Percentiles rank a stretch among this genome's conserved stretches.
Evolutionary conservation across 2,888 invertebrate genomes (phyloP).

Genomic region (Saturnia pavonia): DNA sequence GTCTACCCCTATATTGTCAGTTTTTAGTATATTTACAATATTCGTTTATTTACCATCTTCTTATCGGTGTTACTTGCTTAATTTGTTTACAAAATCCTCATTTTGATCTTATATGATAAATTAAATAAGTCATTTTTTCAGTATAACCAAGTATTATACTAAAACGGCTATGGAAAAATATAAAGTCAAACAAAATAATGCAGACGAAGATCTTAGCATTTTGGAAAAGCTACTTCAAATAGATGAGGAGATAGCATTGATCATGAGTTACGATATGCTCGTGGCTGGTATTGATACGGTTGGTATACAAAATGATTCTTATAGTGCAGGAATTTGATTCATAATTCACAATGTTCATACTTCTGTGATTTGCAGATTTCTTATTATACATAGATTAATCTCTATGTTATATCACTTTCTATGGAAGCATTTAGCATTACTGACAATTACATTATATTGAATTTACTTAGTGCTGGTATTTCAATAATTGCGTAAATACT

Average conservation of each 20-base stretch:
- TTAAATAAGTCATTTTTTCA: slow-evolving; percentile 27
- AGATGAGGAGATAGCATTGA: slow-evolving; percentile 81
- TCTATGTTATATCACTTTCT: not conserved
- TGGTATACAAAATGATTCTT: slow-evolving; percentile 31
- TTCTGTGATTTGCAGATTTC: not conserved
- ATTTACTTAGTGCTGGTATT: not conserved
- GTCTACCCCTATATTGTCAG: too few species aligned
- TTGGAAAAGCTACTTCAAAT: slow-evolving; percentile 83
- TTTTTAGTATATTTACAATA: too few species aligned
- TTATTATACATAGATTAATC: not conserved
- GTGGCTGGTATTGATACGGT: slow-evolving; percentile 87
- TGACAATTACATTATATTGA: not conserved
- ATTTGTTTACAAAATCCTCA: not conserved
- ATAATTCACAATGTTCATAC: not conserved
- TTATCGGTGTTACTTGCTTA: too few species aligned
- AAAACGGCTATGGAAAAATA: slow-evolving; percentile 46
- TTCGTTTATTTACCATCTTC: too few species aligned
- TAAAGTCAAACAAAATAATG: slow-evolving; percentile 30
- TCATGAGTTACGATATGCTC: slow-evolving; percentile 86
- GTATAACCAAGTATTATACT: slow-evolving; percentile 46
- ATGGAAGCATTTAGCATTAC: not conserved
- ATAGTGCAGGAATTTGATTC: not conserved
- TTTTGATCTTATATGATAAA: not conserved
- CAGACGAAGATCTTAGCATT: slow-evolving; percentile 74
- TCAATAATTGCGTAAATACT: not conserved